phyloP scores from a whole-genome alignment of 2,888 invertebrate species.

The Idaea biselata region DNA sequence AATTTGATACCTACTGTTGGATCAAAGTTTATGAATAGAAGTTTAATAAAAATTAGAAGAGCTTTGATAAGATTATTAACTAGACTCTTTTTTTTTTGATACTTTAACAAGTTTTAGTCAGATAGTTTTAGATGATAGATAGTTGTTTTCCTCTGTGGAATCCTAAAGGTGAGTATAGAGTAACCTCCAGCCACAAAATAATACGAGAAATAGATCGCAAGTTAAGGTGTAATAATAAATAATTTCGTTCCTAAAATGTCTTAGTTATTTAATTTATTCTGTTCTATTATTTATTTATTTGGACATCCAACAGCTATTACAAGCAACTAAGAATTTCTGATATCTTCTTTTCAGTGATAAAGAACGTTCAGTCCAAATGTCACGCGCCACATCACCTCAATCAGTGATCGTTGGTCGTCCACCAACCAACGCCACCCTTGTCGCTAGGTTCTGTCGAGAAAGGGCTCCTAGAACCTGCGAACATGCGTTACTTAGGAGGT shows the following conservation, averaged over 20 bases:
- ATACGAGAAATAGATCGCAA: no score
- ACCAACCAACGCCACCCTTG: slow-evolving; percentile 86
- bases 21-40: not conserved
- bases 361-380: slow-evolving; percentile 73
- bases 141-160: no score
- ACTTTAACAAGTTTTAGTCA: not conserved
- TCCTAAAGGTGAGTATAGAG: no score
- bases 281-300: no score
- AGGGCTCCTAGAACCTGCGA: slow-evolving; percentile 91
- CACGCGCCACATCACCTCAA: slow-evolving; percentile 71
- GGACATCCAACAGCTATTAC: no score
- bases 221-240: no score
- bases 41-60: no score
- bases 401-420: slow-evolving; percentile 79
- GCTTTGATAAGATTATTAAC: not conserved
- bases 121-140: no score
- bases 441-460: slow-evolving; percentile 91
- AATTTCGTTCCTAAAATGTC: no score
- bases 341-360: slow-evolving; percentile 60
- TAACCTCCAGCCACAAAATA: no score
- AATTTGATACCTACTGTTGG: slow-evolving; percentile 1
- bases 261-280: no score
- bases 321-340: no score
- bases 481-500: slow-evolving; percentile 84
- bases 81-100: not conserved